A percentile compares a stretch with the other conserved stretches of the same genome.
phyloP scores from a whole-genome alignment of 2,888 invertebrate species.

The Agrenia bidenticulata region DNA sequence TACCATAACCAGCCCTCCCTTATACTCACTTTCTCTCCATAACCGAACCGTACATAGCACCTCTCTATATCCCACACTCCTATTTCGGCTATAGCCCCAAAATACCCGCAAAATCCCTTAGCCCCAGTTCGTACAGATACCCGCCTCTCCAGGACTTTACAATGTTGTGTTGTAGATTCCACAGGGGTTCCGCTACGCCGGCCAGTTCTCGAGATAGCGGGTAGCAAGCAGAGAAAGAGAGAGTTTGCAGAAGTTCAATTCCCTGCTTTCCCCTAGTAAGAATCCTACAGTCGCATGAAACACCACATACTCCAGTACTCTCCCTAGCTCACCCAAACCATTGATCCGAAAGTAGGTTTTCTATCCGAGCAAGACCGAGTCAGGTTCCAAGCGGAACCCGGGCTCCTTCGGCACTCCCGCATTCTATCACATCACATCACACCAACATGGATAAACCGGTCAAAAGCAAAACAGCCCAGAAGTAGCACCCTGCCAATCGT shows the following conservation, averaged over 20 bases:
- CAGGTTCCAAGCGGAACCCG: constrained; percentile 1
- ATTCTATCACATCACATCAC: constrained; percentile 25
- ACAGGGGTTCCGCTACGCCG: neutral
- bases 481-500: neutral
- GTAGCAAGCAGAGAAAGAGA: neutral
- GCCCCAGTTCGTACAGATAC: neutral
- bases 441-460: constrained; percentile 8
- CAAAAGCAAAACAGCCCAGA: neutral
- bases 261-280: no score
- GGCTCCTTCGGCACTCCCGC: constrained; percentile 20
- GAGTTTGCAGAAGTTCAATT: no score
- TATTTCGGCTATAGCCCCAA: constrained; percentile 9
- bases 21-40: neutral
- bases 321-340: constrained; percentile 29
- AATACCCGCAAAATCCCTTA: constrained; percentile 13
- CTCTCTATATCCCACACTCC: neutral
- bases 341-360: constrained; percentile 41
- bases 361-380: constrained; percentile 2
- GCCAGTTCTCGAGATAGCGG: neutral
- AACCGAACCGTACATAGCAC: neutral
- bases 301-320: neutral
- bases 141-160: no score
- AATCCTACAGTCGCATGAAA: no score
- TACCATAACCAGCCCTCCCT: neutral
- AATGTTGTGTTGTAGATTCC: neutral